These are phyloP conservation scores for Drosophila eohydei DNA, from an alignment of 2,888 invertebrate genomes.

Conservation along the genomic window DNA sequence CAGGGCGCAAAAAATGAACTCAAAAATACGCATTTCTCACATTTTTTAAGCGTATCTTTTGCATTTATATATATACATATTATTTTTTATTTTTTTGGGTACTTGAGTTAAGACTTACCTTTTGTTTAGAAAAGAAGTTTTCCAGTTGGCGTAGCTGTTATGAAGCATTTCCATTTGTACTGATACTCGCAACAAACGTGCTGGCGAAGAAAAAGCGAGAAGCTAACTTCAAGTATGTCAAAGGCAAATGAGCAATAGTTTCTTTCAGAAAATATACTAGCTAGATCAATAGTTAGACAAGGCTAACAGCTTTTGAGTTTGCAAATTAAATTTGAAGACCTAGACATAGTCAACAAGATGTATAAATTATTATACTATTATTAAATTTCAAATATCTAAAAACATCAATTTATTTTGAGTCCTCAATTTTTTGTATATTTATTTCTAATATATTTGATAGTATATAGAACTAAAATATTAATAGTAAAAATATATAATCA, in stretches of 20 bases:
- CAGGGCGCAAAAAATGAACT: not conserved
- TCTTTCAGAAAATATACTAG: not conserved
- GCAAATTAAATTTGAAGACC: no score
- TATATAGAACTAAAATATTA: no score
- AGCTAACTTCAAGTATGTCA: not conserved
- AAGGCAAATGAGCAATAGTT: not conserved
- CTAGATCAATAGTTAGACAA: no score
- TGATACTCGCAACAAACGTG: not conserved
- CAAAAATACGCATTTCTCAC: conserved; percentile 19
- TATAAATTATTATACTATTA: no score
- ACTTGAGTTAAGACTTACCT: conserved; percentile 12
- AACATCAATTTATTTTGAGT: no score
- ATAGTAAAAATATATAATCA: no score
- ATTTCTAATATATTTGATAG: no score
- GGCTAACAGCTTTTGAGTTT: not conserved
- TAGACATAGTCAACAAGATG: no score
- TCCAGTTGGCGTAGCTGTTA: not conserved
- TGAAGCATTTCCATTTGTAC: not conserved
- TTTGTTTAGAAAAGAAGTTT: conserved; percentile 9
- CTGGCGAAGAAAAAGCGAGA: not conserved
- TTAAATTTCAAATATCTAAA: no score
- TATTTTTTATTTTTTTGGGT: not conserved
- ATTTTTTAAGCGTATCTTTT: conserved; percentile 7
- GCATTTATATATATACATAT: not conserved
- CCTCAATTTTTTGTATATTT: no score